A percentile compares a stretch with the other conserved stretches of the same genome.
These are phyloP conservation scores for Brachionus asplanchnoidis DNA, from an alignment of 1,140 invertebrate species.

Conservation along the genomic window DNA sequence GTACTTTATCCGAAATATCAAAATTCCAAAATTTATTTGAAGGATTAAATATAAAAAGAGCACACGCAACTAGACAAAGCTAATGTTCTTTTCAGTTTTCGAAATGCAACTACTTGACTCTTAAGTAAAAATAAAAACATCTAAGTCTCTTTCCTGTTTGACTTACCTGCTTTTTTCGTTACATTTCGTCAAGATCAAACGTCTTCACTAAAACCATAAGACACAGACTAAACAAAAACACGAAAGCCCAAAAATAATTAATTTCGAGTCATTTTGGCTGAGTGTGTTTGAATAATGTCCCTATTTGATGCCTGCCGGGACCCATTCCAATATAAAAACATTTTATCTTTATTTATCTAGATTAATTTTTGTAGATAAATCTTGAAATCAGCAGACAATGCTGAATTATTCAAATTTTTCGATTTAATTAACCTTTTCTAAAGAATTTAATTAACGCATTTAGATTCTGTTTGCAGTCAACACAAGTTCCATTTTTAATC, in stretches of 20 bases:
- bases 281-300: not conserved
- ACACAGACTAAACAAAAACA: slow-evolving; percentile 15
- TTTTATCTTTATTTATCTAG: not conserved
- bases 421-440: slow-evolving; percentile 33
- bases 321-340: not conserved
- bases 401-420: not conserved
- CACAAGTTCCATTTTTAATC: slow-evolving; percentile 26
- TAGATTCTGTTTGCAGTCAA: not conserved
- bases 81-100: slow-evolving; percentile 37
- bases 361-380: not conserved
- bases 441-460: slow-evolving; percentile 40
- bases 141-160: slow-evolving; percentile 16
- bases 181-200: not conserved
- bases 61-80: not conserved
- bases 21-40: slow-evolving; percentile 18
- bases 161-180: slow-evolving; percentile 26
- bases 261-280: not conserved
- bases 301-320: not conserved
- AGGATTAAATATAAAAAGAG: slow-evolving; percentile 31
- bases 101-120: slow-evolving; percentile 31
- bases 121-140: slow-evolving; percentile 30
- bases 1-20: not conserved
- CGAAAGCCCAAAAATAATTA: not conserved
- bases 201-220: not conserved
- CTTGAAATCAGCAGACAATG: not conserved